Evolutionary conservation across 2,888 invertebrate species (phyloP).

Genomic region (Aleiodes leptofemur): DNA sequence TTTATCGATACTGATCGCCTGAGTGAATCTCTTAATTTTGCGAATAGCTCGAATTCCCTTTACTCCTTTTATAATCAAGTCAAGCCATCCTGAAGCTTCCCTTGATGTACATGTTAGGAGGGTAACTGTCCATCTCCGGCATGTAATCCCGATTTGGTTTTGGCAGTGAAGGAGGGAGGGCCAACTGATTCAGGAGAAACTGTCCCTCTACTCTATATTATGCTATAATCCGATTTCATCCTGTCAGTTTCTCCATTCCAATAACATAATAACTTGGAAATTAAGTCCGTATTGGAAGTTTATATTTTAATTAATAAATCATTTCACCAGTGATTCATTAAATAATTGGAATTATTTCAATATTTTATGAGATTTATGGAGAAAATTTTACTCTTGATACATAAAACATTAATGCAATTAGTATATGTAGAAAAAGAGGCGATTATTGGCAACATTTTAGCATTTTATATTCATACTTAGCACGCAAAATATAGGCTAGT

Average conservation of each 20-base stretch:
- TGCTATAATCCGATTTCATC: conserved; percentile 64
- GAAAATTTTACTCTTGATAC: not conserved
- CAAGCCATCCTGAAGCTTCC: conserved; percentile 49
- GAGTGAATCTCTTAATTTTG: conserved; percentile 27
- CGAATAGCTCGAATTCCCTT: not conserved
- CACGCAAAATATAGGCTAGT: conserved; percentile 21
- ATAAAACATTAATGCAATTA: not conserved
- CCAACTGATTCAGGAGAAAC: conserved; percentile 34
- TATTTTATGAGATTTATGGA: not conserved
- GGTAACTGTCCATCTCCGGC: conserved; percentile 67
- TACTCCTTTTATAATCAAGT: conserved; percentile 38
- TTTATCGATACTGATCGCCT: conserved; percentile 39
- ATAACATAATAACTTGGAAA: conserved; percentile 67
- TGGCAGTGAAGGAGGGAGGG: conserved; percentile 55
- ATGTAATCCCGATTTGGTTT: conserved; percentile 67
- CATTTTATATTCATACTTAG: too few species aligned
- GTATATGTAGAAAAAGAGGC: too few species aligned
- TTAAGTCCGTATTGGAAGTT: conserved; percentile 45
- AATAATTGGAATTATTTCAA: not conserved
- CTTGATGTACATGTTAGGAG: conserved; percentile 42
- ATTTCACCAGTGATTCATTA: conserved; percentile 3
- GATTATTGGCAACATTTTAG: too few species aligned
- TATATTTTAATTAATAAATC: conserved; percentile 45
- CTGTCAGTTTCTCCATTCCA: conserved; percentile 64
- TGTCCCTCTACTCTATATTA: conserved; percentile 52